Evolutionary conservation across 2,888 invertebrate genomes (phyloP).

Genomic region (Dinocampus coccinellae): DNA sequence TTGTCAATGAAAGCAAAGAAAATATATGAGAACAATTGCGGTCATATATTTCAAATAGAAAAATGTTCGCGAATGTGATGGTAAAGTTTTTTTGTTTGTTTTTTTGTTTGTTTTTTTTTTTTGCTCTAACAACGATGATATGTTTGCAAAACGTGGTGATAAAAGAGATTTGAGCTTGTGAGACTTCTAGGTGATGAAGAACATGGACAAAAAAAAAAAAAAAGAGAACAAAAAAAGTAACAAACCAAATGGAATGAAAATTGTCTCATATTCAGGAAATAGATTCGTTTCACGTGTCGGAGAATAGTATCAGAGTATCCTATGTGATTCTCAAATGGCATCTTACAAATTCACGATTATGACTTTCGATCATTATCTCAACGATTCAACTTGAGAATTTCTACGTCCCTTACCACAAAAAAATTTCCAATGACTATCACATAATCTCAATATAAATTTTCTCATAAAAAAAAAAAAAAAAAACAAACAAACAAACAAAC

Average conservation of each 20-base stretch:
- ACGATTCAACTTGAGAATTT: background rate
- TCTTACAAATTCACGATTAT: background rate
- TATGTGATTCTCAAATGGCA: conserved; percentile 10
- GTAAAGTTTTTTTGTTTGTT: too few relatives aligned
- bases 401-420: background rate
- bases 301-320: background rate
- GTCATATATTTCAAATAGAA: background rate
- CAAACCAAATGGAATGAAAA: background rate
- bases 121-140: background rate
- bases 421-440: background rate
- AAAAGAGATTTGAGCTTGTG: background rate
- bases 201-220: too few relatives aligned
- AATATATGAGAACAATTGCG: background rate
- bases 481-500: too few relatives aligned
- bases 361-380: background rate
- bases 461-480: too few relatives aligned
- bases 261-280: conserved; percentile 31
- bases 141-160: conserved; percentile 6
- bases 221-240: conserved; percentile 12
- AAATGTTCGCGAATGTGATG: background rate
- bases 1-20: background rate
- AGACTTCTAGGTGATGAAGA: background rate
- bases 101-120: background rate
- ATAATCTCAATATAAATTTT: background rate
- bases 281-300: conserved; percentile 27